phyloP scores from a whole-genome alignment of 1,140 invertebrate species.

The Trichonephila inaurata region DNA sequence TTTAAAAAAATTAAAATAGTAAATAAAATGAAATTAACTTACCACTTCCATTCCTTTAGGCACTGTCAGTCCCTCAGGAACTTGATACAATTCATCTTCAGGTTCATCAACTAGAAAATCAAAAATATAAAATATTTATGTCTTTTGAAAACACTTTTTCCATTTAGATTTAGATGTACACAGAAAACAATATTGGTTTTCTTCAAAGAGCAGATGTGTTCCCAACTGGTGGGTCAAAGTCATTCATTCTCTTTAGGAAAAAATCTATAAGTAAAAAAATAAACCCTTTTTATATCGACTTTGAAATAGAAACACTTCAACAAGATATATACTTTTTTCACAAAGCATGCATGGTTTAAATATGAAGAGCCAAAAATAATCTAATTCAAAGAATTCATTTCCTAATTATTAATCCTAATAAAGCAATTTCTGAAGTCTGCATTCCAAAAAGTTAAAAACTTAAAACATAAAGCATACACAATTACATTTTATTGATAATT shows the following conservation, averaged over 20 bases:
- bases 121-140: conserved; percentile 61
- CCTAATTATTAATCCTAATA: too few species aligned
- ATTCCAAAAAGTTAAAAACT: too few species aligned
- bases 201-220: conserved; percentile 13
- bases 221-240: conserved; percentile 47
- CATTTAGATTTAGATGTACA: conserved; percentile 44
- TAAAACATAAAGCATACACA: too few species aligned
- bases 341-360: not conserved
- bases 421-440: too few species aligned
- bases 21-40: conserved; percentile 46
- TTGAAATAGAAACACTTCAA: not conserved
- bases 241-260: conserved; percentile 50
- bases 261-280: conserved; percentile 55
- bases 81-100: conserved; percentile 76
- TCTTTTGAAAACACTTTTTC: conserved; percentile 26
- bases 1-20: not conserved
- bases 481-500: too few species aligned
- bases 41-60: conserved; percentile 77
- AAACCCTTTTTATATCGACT: conserved; percentile 43
- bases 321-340: not conserved
- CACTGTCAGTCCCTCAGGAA: conserved; percentile 76
- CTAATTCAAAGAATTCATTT: not conserved
- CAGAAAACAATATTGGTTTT: conserved; percentile 34
- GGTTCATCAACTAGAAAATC: conserved; percentile 71
- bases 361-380: conserved; percentile 10